Percentiles rank a stretch among this genome's conserved stretches.
Evolutionary conservation across 2,888 invertebrate genomes (phyloP).

Genomic region (Alsophila aescularia): DNA sequence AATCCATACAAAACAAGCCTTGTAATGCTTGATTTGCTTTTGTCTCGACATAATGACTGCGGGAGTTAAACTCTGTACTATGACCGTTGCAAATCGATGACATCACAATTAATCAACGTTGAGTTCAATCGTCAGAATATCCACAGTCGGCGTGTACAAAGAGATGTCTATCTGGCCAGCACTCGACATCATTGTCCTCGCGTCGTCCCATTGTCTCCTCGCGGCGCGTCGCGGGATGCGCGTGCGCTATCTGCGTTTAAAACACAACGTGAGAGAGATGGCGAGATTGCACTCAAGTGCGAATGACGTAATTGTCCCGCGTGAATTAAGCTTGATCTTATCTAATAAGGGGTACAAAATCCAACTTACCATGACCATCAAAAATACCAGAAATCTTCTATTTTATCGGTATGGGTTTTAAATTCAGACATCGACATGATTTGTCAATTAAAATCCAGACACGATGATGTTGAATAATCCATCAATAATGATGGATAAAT

Average conservation of each 20-base stretch:
- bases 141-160: slow-evolving; percentile 55
- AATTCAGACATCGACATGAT: too few species aligned
- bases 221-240: slow-evolving; percentile 40
- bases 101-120: background rate
- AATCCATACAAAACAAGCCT: too few species aligned
- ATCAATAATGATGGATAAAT: too few species aligned
- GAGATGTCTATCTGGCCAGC: slow-evolving; percentile 52
- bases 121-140: background rate
- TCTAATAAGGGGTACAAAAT: background rate
- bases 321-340: slow-evolving; percentile 14
- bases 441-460: too few species aligned
- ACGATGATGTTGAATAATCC: too few species aligned
- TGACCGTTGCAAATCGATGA: background rate
- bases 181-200: slow-evolving; percentile 57
- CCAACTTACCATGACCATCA: too few species aligned
- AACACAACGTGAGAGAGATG: slow-evolving; percentile 68
- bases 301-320: slow-evolving; percentile 47
- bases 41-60: background rate
- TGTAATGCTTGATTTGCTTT: too few species aligned
- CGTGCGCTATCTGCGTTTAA: slow-evolving; percentile 72
- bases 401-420: too few species aligned
- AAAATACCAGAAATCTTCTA: too few species aligned
- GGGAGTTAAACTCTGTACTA: background rate
- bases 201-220: slow-evolving; percentile 40
- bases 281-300: slow-evolving; percentile 48